Percentiles rank a stretch among this genome's conserved stretches.
phyloP scores from a whole-genome alignment of 2,888 invertebrate genomes.

The Drosophila mayaguana region DNA sequence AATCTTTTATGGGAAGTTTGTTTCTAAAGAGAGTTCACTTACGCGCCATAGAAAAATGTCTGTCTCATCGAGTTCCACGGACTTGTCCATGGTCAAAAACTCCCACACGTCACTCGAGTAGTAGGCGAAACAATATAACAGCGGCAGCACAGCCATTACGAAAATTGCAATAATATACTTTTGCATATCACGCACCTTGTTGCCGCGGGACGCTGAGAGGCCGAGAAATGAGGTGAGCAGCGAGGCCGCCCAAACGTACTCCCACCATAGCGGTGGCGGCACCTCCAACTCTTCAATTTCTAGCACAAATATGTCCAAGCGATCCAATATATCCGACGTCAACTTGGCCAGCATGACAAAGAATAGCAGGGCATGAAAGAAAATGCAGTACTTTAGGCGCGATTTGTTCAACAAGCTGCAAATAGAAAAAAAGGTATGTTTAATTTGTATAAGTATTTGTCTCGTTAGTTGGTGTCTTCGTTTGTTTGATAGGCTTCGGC shows the following conservation, averaged over 20 bases:
- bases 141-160: slow-evolving; percentile 92
- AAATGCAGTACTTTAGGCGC: slow-evolving; percentile 96
- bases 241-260: slow-evolving; percentile 96
- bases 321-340: slow-evolving; percentile 95
- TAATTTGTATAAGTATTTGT: slow-evolving; percentile 15
- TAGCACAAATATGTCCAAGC: slow-evolving; percentile 96
- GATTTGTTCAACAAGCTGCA: slow-evolving; percentile 97
- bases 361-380: slow-evolving; percentile 95
- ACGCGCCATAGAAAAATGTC: slow-evolving; percentile 94
- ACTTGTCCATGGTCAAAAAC: slow-evolving; percentile 88
- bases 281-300: slow-evolving; percentile 97
- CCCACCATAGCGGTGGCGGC: slow-evolving; percentile 93
- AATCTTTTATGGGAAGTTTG: not conserved
- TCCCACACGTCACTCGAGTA: slow-evolving; percentile 94
- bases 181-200: slow-evolving; percentile 91
- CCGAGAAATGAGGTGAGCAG: slow-evolving; percentile 93
- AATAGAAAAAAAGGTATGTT: slow-evolving; percentile 17
- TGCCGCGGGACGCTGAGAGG: slow-evolving; percentile 93
- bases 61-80: slow-evolving; percentile 88
- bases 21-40: slow-evolving; percentile 44
- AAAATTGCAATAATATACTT: slow-evolving; percentile 93
- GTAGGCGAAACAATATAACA: slow-evolving; percentile 92
- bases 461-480: slow-evolving; percentile 19
- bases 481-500: slow-evolving; percentile 34
- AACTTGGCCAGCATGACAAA: slow-evolving; percentile 96